These are phyloP conservation scores for Poecilia velifera DNA, from an alignment of 2,797 vertebrate genomes.

Conservation along the genomic window DNA sequence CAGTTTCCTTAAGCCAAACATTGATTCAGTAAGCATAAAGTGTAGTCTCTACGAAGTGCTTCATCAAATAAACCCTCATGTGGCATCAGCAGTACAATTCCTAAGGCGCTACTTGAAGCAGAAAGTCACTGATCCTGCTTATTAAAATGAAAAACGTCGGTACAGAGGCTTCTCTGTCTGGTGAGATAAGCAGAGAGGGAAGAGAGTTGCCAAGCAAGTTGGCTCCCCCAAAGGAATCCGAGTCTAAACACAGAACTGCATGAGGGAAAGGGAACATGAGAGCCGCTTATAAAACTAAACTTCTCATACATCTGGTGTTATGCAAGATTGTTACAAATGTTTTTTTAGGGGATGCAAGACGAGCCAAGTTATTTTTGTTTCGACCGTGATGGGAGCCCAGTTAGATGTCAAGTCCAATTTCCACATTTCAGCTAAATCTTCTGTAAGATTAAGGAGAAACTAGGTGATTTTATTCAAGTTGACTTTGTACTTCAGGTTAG, in stretches of 20 bases:
- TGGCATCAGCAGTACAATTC: neutral
- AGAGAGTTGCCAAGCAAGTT: slow-evolving; percentile 27
- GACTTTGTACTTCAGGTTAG: neutral
- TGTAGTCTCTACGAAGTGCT: neutral
- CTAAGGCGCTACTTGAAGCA: slow-evolving; percentile 4
- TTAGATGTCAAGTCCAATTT: neutral
- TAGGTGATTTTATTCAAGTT: neutral
- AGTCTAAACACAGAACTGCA: slow-evolving; percentile 5
- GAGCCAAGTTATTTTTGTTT: neutral
- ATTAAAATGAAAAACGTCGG: slow-evolving; percentile 19
- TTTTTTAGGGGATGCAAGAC: neutral
- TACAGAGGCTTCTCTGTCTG: slow-evolving; percentile 21
- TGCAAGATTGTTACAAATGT: neutral
- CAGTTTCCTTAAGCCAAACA: slow-evolving; percentile 1
- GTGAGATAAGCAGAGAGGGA: slow-evolving; percentile 32
- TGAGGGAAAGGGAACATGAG: neutral
- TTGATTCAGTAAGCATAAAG: neutral
- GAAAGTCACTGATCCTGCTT: slow-evolving; percentile 19
- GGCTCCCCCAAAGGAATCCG: neutral
- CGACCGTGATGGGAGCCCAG: neutral
- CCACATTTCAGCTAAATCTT: neutral
- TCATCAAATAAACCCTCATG: slow-evolving; percentile 14
- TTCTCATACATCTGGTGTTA: neutral
- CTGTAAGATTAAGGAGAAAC: neutral
- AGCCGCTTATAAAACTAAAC: slow-evolving; percentile 8